Conservation (phyloP, 2,797 vertebrate species). For the Malacoraja senta region DNA sequence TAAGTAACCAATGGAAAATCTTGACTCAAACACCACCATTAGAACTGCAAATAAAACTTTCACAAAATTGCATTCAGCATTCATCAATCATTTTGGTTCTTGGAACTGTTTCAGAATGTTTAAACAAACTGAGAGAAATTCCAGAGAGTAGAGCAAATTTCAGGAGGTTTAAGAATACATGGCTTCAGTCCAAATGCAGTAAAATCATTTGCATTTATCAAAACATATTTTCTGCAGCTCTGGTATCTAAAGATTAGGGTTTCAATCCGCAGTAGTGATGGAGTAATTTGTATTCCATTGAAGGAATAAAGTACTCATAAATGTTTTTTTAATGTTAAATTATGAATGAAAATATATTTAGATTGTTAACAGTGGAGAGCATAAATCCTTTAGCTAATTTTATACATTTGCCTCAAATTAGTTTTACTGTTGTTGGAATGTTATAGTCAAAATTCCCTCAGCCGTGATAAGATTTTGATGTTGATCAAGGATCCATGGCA, state of each 20-base stretch:
- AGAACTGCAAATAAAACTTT: conserved; percentile 29
- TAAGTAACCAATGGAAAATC: conserved; percentile 28
- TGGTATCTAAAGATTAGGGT: background rate
- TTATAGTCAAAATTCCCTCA: background rate
- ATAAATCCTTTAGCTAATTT: background rate
- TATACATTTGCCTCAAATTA: background rate
- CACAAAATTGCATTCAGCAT: background rate
- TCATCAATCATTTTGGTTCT: conserved; percentile 27
- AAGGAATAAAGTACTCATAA: background rate
- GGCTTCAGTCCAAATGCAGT: conserved; percentile 27
- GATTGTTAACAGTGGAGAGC: background rate
- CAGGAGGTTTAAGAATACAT: conserved; percentile 5
- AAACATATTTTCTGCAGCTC: conserved; percentile 16
- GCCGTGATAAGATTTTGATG: background rate
- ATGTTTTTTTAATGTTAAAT: background rate
- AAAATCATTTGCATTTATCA: conserved; percentile 32
- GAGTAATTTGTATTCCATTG: conserved; percentile 25
- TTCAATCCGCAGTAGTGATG: background rate
- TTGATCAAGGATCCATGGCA: background rate
- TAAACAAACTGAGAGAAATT: conserved; percentile 3
- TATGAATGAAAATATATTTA: background rate
- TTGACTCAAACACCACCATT: conserved; percentile 10
- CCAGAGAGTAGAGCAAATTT: background rate
- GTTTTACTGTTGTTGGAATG: background rate
- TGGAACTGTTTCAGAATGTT: conserved; percentile 5